Conservation (phyloP, 2,888 invertebrate species). For the Adela reaumurella region DNA sequence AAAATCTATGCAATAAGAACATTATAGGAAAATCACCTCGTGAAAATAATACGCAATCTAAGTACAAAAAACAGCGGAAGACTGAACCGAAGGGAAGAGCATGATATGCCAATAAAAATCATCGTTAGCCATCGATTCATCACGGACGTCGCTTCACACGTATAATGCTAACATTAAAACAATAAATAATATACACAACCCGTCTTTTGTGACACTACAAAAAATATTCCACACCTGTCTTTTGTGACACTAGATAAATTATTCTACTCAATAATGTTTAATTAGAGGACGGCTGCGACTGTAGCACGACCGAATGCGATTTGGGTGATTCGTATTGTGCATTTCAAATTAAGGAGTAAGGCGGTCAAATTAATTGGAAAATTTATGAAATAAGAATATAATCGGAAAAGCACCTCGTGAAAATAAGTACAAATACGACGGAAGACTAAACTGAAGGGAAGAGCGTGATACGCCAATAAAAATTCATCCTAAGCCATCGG, state of each 20-base stretch:
- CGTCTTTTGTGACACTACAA: slow-evolving; percentile 28
- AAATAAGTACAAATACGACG: slow-evolving; percentile 45
- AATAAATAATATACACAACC: slow-evolving; percentile 54
- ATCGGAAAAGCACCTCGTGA: slow-evolving; percentile 13
- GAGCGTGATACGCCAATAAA: slow-evolving; percentile 34
- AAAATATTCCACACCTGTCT: too few species aligned
- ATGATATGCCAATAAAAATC: slow-evolving; percentile 36
- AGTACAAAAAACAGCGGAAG: slow-evolving; percentile 49
- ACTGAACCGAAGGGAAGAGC: slow-evolving; percentile 33
- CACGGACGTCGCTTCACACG: slow-evolving; percentile 31
- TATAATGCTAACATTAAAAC: slow-evolving; percentile 43
- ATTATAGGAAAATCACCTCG: slow-evolving; percentile 13
- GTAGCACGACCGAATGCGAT: slow-evolving; percentile 16
- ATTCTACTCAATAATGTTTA: slow-evolving; percentile 4
- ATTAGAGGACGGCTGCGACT: slow-evolving; percentile 18
- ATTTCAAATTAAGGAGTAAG: too few species aligned
- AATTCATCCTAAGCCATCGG: slow-evolving; percentile 30
- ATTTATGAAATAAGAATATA: slow-evolving; percentile 13
- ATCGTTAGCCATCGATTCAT: slow-evolving; percentile 21
- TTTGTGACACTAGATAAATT: slow-evolving; percentile 6
- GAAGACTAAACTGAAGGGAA: slow-evolving; percentile 38
- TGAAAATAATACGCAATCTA: too few species aligned
- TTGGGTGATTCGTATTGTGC: too few species aligned
- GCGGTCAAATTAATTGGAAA: too few species aligned
- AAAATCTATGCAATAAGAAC: slow-evolving; percentile 28